Percentiles rank a stretch among this genome's conserved stretches.
Conservation (phyloP, 2,888 invertebrate species). For the Cryptocheilus praepositus region DNA sequence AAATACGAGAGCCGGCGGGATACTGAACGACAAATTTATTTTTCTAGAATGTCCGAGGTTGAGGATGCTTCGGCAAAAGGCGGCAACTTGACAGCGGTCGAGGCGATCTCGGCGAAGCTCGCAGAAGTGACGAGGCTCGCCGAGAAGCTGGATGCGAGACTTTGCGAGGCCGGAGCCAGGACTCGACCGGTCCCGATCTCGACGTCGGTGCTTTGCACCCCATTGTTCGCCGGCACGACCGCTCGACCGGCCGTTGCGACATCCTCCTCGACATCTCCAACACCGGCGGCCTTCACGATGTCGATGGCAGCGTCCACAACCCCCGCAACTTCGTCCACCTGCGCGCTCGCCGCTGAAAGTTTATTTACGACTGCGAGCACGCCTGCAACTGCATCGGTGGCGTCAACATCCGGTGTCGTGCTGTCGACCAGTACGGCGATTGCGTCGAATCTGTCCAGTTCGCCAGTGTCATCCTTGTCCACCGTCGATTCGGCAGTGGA, state of each 20-base stretch:
- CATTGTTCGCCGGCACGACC: conserved; percentile 10
- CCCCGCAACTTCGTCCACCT: conserved; percentile 31
- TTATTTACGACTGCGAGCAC: conserved; percentile 1
- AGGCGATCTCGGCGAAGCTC: conserved; percentile 81
- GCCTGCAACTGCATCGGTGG: conserved; percentile 1
- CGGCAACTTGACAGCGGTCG: conserved; percentile 79
- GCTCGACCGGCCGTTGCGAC: conserved; percentile 34
- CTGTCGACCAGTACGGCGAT: neutral
- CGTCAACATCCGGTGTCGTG: neutral
- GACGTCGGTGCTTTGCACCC: conserved; percentile 44
- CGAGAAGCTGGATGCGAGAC: conserved; percentile 79
- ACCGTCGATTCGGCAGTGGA: neutral
- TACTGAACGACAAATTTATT: conserved; percentile 13
- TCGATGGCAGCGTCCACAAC: conserved; percentile 31
- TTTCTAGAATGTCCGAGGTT: conserved; percentile 64
- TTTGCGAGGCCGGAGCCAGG: conserved; percentile 70
- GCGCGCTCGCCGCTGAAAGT: neutral
- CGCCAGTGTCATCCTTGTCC: conserved; percentile 2
- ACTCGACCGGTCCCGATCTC: conserved; percentile 58
- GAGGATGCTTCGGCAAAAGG: conserved; percentile 55
- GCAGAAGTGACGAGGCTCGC: conserved; percentile 81
- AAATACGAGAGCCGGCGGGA: too few species aligned
- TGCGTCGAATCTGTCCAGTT: neutral
- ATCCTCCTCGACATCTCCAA: conserved; percentile 32
- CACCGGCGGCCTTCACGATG: conserved; percentile 25